Conservation (phyloP, 2,797 vertebrate genomes). For the Siniperca undulata region DNA sequence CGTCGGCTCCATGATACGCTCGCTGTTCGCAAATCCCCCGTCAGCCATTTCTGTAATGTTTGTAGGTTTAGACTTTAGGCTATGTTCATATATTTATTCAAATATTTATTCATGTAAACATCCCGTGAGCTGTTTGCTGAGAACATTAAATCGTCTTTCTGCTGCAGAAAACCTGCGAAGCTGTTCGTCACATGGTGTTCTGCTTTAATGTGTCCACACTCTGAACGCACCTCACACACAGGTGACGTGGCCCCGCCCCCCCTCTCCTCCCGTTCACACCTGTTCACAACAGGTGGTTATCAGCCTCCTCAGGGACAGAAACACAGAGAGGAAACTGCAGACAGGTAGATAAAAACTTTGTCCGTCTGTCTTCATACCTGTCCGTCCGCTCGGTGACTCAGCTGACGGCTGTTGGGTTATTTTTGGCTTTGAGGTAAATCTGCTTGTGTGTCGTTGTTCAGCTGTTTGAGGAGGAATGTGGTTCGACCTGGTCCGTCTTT, state of each 20-base stretch:
- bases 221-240: not conserved
- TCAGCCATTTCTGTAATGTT: no score
- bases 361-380: not conserved
- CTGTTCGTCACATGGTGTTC: not conserved
- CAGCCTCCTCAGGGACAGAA: not conserved
- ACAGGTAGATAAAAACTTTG: not conserved
- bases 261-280: not conserved
- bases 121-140: no score
- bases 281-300: constrained; percentile 13
- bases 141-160: not conserved
- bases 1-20: no score
- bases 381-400: constrained; percentile 12
- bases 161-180: not conserved
- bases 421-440: not conserved
- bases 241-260: not conserved
- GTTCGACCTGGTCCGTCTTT: not conserved
- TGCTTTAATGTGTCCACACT: not conserved
- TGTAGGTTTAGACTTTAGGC: no score
- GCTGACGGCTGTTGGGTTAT: not conserved
- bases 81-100: no score
- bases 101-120: no score
- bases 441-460: constrained; percentile 21
- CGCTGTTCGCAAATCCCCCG: no score
- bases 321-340: not conserved
- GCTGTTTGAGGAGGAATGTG: constrained; percentile 6